Conservation (phyloP, 2,797 vertebrate species). For the Enteromius argenteus region DNA sequence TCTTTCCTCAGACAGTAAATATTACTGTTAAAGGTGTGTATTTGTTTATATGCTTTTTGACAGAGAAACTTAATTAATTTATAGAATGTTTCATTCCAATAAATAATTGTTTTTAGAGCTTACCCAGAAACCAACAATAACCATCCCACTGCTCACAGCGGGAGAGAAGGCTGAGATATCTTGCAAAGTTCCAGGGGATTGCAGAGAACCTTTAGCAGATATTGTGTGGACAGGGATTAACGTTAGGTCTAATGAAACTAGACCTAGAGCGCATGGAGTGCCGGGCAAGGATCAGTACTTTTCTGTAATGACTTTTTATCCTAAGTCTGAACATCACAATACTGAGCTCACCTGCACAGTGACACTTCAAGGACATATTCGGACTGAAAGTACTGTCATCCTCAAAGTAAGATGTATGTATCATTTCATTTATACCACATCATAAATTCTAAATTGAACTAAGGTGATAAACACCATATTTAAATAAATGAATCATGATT, state of each 20-base stretch:
- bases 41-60: neutral
- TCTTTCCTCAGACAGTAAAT: neutral
- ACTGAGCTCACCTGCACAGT: neutral
- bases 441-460: neutral
- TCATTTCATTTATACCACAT: neutral
- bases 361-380: neutral
- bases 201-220: rapidly evolving
- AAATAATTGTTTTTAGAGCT: constrained; percentile 12
- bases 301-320: neutral
- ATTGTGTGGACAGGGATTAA: neutral
- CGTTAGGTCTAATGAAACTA: neutral
- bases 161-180: neutral
- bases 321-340: neutral
- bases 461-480: neutral
- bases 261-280: rapidly evolving
- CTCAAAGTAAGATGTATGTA: constrained; percentile 10
- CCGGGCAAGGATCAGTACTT: rapidly evolving
- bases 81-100: neutral
- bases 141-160: neutral
- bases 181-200: neutral
- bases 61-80: neutral
- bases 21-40: constrained; percentile 18
- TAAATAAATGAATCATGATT: neutral
- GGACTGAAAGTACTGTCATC: neutral
- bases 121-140: constrained; percentile 3